Conservation (phyloP, 64 coral and sea anemone species). For the Acropora yongei region DNA sequence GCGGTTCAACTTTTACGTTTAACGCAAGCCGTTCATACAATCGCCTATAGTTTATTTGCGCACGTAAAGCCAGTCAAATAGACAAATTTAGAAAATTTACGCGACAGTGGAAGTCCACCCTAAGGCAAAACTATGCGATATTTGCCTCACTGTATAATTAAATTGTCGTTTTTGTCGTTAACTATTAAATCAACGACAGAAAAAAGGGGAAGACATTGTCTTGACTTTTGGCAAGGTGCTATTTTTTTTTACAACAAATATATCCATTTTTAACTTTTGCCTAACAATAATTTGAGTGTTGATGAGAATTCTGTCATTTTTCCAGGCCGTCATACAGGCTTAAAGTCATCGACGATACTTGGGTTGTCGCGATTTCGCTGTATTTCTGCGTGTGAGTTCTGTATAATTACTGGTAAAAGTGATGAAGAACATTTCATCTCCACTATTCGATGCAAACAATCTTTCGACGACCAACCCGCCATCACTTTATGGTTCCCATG, state of each 20-base stretch:
- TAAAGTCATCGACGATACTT: not conserved
- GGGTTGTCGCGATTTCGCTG: not conserved
- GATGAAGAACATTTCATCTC: not conserved
- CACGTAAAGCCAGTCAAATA: too few relatives aligned
- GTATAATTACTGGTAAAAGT: not conserved
- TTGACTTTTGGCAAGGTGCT: too few relatives aligned
- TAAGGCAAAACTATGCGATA: too few relatives aligned
- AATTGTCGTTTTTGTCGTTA: too few relatives aligned
- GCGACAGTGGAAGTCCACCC: too few relatives aligned
- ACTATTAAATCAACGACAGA: too few relatives aligned
- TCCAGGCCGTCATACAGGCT: not conserved
- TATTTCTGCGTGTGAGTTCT: not conserved
- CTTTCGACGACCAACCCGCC: not conserved
- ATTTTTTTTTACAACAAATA: not conserved
- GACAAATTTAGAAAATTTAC: too few relatives aligned
- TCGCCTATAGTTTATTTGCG: too few relatives aligned
- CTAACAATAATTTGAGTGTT: not conserved
- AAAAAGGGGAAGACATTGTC: too few relatives aligned
- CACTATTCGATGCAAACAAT: not conserved
- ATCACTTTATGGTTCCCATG: slow-evolving; percentile 11
- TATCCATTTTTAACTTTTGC: not conserved
- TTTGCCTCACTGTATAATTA: too few relatives aligned
- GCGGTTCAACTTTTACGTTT: too few relatives aligned
- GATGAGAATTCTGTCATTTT: not conserved
- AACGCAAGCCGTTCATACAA: too few relatives aligned